Base-by-base conservation (phyloP, 2,797 vertebrate species). In the Acanthis flammea region DNA sequence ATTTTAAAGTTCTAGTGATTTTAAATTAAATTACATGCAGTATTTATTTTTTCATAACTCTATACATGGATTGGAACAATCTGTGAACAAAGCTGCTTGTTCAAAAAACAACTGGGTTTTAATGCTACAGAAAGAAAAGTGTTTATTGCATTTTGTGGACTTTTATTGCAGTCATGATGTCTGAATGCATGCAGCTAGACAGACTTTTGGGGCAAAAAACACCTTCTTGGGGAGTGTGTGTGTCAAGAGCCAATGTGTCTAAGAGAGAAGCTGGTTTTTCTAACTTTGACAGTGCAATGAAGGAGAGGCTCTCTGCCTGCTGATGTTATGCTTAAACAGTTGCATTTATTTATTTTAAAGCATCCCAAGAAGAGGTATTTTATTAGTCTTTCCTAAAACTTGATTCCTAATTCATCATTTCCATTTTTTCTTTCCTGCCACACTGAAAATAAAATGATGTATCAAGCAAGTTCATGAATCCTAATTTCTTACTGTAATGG, bases 31-130 rank as follows among this genome's bases (percentile, higher is more conserved):
- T 76, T 90, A 76, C 51, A 6, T 77, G 41, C 51, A 63, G 33
- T 63, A 55, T 77, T 91, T 73, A 91, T 70, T 79, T 89, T 94
- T 92, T 95, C 33, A 80, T 83, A 82, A 76, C 33, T 67, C 63
- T 35, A 12, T 39, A 87, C 28, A 11, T 51, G 55, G 16, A 76
- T 61, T 51, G 25, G 51, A 77, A 87, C 67, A 81, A 57, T 51
- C 41, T 63, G 68, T 88, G 72, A 90, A 80, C 48, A 92, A 92
- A 91, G 27, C 22, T 86, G 27, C 53, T 71, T 71, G 11, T 53
- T 83, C n/a, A 65, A 66, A 75, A 88, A 57, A 25, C 19, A 90
- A 70, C 8, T 51, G 9, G 0, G 12, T 70, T 68, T 70, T 51
- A 82, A 62, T 41, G 31, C 37, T 66, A 48, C 17, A 42, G 45